Base-by-base conservation (phyloP, 64 coral and sea anemone genomes). In the Platygyra sinensis region DNA sequence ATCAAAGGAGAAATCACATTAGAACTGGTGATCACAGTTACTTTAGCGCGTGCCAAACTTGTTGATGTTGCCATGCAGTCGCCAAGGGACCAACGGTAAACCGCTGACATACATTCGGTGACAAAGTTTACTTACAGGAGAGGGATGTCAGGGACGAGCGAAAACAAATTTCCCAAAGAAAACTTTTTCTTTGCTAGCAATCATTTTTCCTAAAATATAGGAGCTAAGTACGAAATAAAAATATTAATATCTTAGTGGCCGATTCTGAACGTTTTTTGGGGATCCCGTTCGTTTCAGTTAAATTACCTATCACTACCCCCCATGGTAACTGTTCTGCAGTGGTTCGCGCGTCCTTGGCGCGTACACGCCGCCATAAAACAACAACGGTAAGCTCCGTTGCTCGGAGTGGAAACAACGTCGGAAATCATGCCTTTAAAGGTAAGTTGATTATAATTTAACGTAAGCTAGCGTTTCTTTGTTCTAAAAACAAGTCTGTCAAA, bases 31-130 rank as follows among this genome's bases (percentile, higher is more conserved):
- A 76, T 19, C 33, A 8, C 11, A 32, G n/a, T 7, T 2, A 28
- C 0, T 42, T 71, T 24, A 50, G 81, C 81, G 81, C 81, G 81
- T 85, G 81, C 62, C 81, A 38, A 50, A 27, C 62, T 67, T 85
- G 62, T 85, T 85, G 54, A 71, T 85, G 81, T 85, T 85, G 81
- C 81, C 81, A 85, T 85, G 81, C 62, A 71, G 81, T 85, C 60
- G 10, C 81, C 22, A 85, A 39, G 76, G 80, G 31, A 61, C 60
- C 22, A 46, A 42, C 30, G 30, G 29, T 22, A 14, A 85, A 85
- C 81, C 81, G 81, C 81, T 85, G 62, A 85, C 81, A 71, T 72
- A 4, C 11, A 71, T 28, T 3, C 22, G 46, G 20, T 36, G 13
- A 85, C 33, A 85, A 51, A 85, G 46, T 25, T 8, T 51, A 16